Evolutionary conservation across 2,888 invertebrate genomes (phyloP), one percentile per base, ranked within the genome.

Genomic region (Ichneumoninae sp.): DNA sequence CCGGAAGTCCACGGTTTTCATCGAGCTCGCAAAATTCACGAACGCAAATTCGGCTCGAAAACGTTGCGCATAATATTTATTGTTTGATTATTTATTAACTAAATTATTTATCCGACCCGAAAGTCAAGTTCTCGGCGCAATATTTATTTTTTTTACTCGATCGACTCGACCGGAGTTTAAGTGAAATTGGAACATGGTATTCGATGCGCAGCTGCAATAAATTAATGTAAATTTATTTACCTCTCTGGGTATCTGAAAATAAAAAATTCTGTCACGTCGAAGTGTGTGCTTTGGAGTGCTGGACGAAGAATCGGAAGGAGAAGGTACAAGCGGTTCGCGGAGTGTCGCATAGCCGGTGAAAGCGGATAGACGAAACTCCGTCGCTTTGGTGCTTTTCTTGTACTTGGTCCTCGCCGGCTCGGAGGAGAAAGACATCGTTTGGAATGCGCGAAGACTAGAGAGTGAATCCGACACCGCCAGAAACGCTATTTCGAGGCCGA

Each of bases 401-500:
- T 75, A 57, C 70, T 19, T 73, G 80, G 83, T 80, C 68, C 66
- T 73, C 73, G 85, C 57, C 54, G 71, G 74, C 84, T 22, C 71
- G 57, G 71, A 73, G 54, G 50, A 79, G 76, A 81, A 83, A 77
- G 77, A 71, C 78, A 70, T 80, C 83, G 75, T 60, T 74, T 40
- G 85, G 85, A 85, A 85, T 85, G 85, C 83, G 81, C 77, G 54
- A 71, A 79, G 79, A 83, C 77, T 79, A 80, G 57, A 80, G 80
- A 84, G 82, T 79, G 87, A 89, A 87, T 85, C 74, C 83, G 88
- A 83, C 83, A 83, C 83, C 84, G 75, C 79, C 78, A 82, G 66
- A 70, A 82, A 79, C 86, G 89, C 90, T 92, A 92, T 92, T 92
- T 92, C 90, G 90, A 91, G 92, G 90, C 83, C 87, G 83, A 83